Base-by-base conservation (phyloP, 2,888 invertebrate species). In the Ormyrus rosae region DNA sequence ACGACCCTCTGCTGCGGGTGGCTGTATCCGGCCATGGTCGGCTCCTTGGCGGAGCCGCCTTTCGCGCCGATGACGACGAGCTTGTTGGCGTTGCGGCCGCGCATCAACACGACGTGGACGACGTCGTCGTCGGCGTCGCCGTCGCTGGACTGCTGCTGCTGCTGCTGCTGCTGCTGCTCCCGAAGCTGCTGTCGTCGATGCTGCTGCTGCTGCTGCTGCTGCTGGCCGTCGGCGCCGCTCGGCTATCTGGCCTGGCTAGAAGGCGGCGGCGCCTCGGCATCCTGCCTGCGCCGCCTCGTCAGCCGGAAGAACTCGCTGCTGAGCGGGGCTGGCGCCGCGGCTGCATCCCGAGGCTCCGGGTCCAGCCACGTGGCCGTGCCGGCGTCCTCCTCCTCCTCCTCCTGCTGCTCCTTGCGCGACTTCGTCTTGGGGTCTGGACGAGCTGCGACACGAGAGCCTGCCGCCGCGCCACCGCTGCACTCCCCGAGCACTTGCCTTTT, bases 11-110 rank as follows among this genome's bases (percentile, higher is more conserved):
- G 90, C 34, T 72, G 79, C 1, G 77, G 74, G 65, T 78, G 81
- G 53, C 89, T 89, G 87, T 89, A 90, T 83, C 89, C 89, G 85
- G 90, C 90, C 90, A 90, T 90, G 84, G 65, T 72, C 50, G 56
- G 55, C 45, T 7, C 65, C 58, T 4, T 19, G n/a, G 10, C 51
- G n/a, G 19, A 34, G 45, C 34, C 72, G 2, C 70, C 79, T 34
- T 34, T 34, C 34, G 34, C 34, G 19, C 69, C 77, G 63, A 82
- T 72, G 48, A 82, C 82, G 68, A 82, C 82, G 67, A 82, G 80
- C 34, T 80, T 80, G 51, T 80, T 82, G 75, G 60, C 65, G 55
- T 65, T 70, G 58, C 81, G 77, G 5, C 81, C 79, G 75, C 83
- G 80, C 80, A 80, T 83, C 80, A 81, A 69, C 60, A 78, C 72